These are phyloP conservation scores for Belonocnema kinseyi DNA, from an alignment of 1,140 invertebrate species.

Conservation along the genomic window DNA sequence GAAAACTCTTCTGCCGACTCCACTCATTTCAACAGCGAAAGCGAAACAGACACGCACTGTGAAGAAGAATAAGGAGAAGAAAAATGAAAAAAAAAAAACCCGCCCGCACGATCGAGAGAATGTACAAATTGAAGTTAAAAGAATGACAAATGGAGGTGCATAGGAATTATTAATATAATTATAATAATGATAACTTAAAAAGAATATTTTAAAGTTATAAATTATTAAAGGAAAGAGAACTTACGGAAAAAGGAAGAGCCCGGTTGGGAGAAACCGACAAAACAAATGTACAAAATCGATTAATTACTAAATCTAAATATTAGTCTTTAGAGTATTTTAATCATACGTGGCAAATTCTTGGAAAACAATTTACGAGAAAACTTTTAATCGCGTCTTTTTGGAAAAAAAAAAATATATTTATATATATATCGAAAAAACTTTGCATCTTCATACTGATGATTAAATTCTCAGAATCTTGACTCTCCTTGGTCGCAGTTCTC, in stretches of 20 bases:
- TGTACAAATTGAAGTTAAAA: conserved; percentile 73
- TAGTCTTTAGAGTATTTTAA: conserved; percentile 72
- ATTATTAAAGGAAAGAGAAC: conserved; percentile 63
- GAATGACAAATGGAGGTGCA: conserved; percentile 59
- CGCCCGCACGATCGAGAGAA: conserved; percentile 68
- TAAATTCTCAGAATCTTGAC: conserved; percentile 23
- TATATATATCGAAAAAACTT: background rate
- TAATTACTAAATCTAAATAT: conserved; percentile 71
- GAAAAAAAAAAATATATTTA: no score
- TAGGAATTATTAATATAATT: conserved; percentile 74
- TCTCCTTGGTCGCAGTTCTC: conserved; percentile 21
- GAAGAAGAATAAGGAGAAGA: conserved; percentile 7
- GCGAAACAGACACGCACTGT: conserved; percentile 24
- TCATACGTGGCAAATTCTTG: conserved; percentile 41
- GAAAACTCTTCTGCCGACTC: conserved; percentile 30
- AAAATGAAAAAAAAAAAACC: conserved; percentile 40
- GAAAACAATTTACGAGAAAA: background rate
- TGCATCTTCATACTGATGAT: conserved; percentile 5
- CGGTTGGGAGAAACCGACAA: conserved; percentile 39
- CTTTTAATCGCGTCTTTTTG: background rate
- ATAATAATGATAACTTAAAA: conserved; percentile 64
- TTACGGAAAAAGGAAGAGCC: conserved; percentile 45
- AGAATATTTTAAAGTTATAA: conserved; percentile 71
- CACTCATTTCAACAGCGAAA: conserved; percentile 30
- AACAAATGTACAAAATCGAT: conserved; percentile 74